Evolutionary conservation across 2,113 vertebrate genomes (phyloP).

Genomic region (Mugil cephalus): DNA sequence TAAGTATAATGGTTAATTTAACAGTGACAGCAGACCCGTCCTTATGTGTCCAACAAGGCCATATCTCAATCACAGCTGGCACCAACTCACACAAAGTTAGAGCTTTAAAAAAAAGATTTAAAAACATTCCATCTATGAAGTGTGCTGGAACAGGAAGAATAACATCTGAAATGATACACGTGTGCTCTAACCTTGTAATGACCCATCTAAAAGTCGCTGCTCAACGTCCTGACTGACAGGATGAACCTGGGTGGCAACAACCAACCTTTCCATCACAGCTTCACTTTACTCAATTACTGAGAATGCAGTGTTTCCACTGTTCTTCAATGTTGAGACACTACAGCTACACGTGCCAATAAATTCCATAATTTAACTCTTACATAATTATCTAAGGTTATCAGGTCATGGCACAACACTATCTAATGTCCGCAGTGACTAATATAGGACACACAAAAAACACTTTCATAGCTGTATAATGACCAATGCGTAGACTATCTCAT

Average conservation of each 20-base stretch:
- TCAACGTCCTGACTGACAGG: background rate
- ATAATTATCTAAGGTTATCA: background rate
- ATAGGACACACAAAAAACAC: background rate
- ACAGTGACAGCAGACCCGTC: too few species aligned
- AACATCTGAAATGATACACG: background rate
- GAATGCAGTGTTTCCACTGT: background rate
- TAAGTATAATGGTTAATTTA: too few species aligned
- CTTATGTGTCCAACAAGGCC: too few species aligned
- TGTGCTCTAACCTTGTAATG: background rate
- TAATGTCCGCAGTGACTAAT: background rate
- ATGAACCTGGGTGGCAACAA: background rate
- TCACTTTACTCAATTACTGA: background rate
- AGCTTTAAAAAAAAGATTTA: too few species aligned
- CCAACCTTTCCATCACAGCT: background rate
- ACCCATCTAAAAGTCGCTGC: background rate
- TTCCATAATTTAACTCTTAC: too few species aligned
- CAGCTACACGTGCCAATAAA: background rate
- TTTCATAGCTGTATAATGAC: background rate
- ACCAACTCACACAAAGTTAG: too few species aligned
- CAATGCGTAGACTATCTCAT: slow-evolving; percentile 1
- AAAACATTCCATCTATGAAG: too few species aligned
- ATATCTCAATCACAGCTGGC: too few species aligned
- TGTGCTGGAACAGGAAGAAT: background rate
- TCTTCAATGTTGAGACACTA: background rate
- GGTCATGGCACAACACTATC: background rate